Conservation (phyloP, 2,888 invertebrate genomes). For the Trilocha varians region DNA sequence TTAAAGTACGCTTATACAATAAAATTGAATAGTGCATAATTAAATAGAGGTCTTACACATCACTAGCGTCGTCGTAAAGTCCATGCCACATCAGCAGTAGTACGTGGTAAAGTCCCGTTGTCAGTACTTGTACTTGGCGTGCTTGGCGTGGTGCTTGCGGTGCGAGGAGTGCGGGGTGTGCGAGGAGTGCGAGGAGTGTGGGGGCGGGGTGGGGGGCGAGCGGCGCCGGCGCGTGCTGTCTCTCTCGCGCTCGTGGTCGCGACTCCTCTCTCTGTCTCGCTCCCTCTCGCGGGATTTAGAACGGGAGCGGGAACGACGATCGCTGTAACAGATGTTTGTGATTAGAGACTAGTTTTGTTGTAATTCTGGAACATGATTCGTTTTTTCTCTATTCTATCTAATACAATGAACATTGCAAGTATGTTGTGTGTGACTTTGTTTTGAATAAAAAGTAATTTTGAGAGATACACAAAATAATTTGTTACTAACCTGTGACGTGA, state of each 20-base stretch:
- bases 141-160: conserved; percentile 56
- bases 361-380: neutral
- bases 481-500: conserved; percentile 40
- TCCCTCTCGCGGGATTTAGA: conserved; percentile 44
- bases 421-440: neutral
- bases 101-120: neutral
- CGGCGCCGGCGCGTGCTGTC: conserved; percentile 42
- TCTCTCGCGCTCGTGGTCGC: conserved; percentile 31
- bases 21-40: too few relatives aligned
- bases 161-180: conserved; percentile 56
- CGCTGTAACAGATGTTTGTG: conserved; percentile 30
- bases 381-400: too few relatives aligned
- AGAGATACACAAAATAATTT: neutral
- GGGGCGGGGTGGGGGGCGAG: conserved; percentile 56
- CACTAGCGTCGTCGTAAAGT: too few relatives aligned
- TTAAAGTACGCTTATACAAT: too few relatives aligned
- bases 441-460: neutral
- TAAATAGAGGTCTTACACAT: too few relatives aligned
- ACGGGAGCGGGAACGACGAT: conserved; percentile 48
- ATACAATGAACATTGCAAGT: too few relatives aligned
- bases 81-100: neutral
- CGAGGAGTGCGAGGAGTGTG: conserved; percentile 45
- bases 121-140: conserved; percentile 61
- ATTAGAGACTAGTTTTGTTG: too few relatives aligned
- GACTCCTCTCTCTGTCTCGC: conserved; percentile 29